These are phyloP conservation scores for Poecilia wingei DNA, from an alignment of 2,797 vertebrate genomes.

Conservation along the genomic window DNA sequence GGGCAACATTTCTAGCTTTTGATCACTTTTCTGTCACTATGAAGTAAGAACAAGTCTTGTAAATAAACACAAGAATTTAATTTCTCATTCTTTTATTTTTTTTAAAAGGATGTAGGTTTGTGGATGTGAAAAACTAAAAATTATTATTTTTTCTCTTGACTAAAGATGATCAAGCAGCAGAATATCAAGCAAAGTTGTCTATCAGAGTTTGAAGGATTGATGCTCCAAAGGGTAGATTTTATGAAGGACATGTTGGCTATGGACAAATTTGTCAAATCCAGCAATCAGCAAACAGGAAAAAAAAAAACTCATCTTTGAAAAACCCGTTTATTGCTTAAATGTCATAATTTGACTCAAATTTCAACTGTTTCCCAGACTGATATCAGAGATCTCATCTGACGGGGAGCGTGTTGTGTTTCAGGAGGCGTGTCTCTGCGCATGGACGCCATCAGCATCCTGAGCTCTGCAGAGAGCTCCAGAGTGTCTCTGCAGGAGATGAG, in stretches of 20 bases:
- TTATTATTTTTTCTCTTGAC: not conserved
- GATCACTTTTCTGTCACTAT: not conserved
- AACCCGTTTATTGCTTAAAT: not conserved
- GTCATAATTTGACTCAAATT: not conserved
- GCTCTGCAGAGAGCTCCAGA: slow-evolving; percentile 85
- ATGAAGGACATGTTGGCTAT: not conserved
- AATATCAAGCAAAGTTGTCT: not conserved
- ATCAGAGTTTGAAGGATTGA: not conserved
- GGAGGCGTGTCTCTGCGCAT: slow-evolving; percentile 90
- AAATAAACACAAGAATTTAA: not conserved
- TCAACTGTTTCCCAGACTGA: not conserved
- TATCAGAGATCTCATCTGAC: not conserved
- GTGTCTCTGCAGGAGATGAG: slow-evolving; percentile 87
- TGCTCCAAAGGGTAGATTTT: not conserved
- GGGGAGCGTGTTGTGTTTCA: slow-evolving; percentile 49
- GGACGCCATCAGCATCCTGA: slow-evolving; percentile 84
- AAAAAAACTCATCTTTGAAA: not conserved
- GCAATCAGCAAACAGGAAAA: not conserved
- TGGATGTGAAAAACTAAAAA: not conserved
- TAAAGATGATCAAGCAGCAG: not conserved
- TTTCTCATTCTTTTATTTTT: not conserved
- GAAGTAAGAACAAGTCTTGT: not conserved
- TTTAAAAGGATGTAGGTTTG: not conserved
- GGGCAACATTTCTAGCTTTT: not conserved
- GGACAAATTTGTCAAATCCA: not conserved